Evolutionary conservation across 2,797 vertebrate genomes (phyloP).

Genomic region (Spinibarbus caldwelli): DNA sequence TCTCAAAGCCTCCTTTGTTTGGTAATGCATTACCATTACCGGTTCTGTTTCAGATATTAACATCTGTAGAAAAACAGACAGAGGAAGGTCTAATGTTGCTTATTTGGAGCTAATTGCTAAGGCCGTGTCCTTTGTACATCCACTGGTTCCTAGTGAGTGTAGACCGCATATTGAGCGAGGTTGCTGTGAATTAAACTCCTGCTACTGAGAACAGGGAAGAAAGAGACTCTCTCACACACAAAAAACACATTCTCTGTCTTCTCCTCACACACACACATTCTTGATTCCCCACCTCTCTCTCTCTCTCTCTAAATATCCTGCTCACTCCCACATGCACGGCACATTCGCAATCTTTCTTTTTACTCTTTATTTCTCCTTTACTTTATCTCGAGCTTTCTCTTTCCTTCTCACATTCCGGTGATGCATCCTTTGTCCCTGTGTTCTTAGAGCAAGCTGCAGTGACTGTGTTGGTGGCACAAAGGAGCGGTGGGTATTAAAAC

Average conservation of each 20-base stretch:
- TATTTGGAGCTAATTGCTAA: slow-evolving; percentile 69
- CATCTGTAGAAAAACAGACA: neutral
- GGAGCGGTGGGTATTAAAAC: slow-evolving; percentile 79
- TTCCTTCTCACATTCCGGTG: slow-evolving; percentile 58
- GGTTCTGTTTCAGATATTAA: no score
- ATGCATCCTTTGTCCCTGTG: slow-evolving; percentile 52
- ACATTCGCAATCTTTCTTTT: slow-evolving; percentile 2
- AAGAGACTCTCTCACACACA: slow-evolving; percentile 11
- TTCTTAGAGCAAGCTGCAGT: slow-evolving; percentile 60
- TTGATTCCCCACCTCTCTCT: slow-evolving; percentile 18
- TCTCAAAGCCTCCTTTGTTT: neutral
- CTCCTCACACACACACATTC: slow-evolving; percentile 32
- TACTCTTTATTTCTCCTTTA: slow-evolving; percentile 59
- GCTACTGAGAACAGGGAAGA: slow-evolving; percentile 67
- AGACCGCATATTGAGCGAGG: slow-evolving; percentile 63
- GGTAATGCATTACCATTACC: neutral
- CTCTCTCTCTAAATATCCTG: slow-evolving; percentile 54
- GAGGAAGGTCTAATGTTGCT: slow-evolving; percentile 52
- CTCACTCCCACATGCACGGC: slow-evolving; percentile 22
- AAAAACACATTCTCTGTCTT: slow-evolving; percentile 42
- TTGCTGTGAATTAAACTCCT: slow-evolving; percentile 73
- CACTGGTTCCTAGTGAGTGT: slow-evolving; percentile 66
- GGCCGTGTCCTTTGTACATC: slow-evolving; percentile 70
- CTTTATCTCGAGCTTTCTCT: slow-evolving; percentile 28
- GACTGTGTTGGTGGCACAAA: slow-evolving; percentile 77